Conservation (phyloP, 2,113 vertebrate genomes). For the Turnix velox region DNA sequence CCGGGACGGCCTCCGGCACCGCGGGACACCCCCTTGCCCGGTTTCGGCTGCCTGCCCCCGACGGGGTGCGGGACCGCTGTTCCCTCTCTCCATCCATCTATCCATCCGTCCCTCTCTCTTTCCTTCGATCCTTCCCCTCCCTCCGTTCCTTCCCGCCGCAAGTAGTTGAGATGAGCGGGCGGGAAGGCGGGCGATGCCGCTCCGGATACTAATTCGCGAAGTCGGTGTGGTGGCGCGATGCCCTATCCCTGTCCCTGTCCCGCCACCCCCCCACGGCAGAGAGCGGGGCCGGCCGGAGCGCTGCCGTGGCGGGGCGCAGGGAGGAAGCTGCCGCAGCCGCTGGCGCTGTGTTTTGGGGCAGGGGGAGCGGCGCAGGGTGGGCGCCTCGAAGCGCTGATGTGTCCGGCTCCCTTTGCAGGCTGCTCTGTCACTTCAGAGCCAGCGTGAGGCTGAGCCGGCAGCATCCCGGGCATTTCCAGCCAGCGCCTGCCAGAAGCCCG, state of each 20-base stretch:
- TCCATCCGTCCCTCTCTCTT: not conserved
- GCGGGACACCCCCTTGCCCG: not conserved
- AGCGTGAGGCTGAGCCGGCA: conserved; percentile 21
- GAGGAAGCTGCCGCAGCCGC: not conserved
- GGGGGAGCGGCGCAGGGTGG: not conserved
- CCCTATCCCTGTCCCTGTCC: not conserved
- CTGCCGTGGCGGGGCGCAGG: not conserved
- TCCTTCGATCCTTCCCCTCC: too few species aligned
- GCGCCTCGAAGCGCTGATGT: conserved; percentile 36
- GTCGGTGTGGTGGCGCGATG: not conserved
- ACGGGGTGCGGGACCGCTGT: not conserved
- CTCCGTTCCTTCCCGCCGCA: not conserved
- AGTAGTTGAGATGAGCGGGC: not conserved
- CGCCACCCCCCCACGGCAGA: not conserved
- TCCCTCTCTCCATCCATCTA: not conserved
- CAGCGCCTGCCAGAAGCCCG: not conserved
- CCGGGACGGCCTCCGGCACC: not conserved
- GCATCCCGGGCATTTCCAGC: not conserved
- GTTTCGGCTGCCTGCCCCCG: not conserved
- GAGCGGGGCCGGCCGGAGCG: not conserved
- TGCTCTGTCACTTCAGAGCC: conserved; percentile 1
- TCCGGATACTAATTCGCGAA: not conserved
- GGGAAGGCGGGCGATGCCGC: not conserved
- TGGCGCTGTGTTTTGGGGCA: not conserved
- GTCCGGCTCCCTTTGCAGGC: conserved; percentile 66